These are phyloP conservation scores for Zaprionus ghesquierei DNA, from an alignment of 1,140 invertebrate species.

Conservation along the genomic window DNA sequence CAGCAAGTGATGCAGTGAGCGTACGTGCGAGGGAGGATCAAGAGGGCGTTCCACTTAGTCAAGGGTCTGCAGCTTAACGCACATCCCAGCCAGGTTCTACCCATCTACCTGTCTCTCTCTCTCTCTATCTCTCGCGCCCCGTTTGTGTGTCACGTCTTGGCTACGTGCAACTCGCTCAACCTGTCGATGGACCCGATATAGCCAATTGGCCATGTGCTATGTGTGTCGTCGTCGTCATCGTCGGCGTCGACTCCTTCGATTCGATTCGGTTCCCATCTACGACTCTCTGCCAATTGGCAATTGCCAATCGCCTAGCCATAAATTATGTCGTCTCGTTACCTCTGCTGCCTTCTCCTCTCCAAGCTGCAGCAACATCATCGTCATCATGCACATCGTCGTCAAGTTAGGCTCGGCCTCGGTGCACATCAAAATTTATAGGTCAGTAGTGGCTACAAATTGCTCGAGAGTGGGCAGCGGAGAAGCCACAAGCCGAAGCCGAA, in stretches of 20 bases:
- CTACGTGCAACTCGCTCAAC: conserved; percentile 64
- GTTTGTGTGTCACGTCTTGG: conserved; percentile 54
- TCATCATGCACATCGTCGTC: conserved; percentile 45
- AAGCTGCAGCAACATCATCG: background rate
- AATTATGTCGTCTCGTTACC: conserved; percentile 64
- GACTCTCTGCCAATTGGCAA: conserved; percentile 39
- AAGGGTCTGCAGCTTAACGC: conserved; percentile 21
- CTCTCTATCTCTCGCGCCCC: too few species aligned
- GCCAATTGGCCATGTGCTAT: conserved; percentile 48
- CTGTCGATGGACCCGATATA: conserved; percentile 60
- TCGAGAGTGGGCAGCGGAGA: conserved; percentile 8
- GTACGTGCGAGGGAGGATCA: background rate
- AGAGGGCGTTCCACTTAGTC: background rate
- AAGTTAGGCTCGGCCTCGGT: background rate
- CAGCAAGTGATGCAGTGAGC: too few species aligned
- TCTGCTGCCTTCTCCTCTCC: background rate
- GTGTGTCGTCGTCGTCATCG: conserved; percentile 49
- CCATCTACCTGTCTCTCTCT: conserved; percentile 19
- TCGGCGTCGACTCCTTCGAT: background rate
- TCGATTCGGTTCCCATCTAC: conserved; percentile 35
- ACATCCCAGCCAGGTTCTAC: conserved; percentile 49
- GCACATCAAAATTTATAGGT: conserved; percentile 82
- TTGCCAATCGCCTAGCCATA: conserved; percentile 60
- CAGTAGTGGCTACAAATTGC: conserved; percentile 82
- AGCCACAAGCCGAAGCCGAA: background rate